phyloP scores from a whole-genome alignment of 1,140 invertebrate genomes.

The Adelges cooleyi region DNA sequence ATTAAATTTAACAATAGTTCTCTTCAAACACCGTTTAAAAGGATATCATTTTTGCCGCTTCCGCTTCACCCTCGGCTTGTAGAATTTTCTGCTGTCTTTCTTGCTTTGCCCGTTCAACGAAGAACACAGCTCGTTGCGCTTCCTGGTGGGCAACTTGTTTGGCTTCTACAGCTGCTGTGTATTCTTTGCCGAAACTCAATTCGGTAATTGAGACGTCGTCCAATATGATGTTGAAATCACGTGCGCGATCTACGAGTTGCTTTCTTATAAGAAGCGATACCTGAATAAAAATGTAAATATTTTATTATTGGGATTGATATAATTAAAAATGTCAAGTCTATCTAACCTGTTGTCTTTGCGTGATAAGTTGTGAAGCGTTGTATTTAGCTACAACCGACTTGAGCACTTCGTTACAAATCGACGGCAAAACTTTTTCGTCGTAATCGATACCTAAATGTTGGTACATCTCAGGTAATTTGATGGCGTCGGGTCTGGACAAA shows the following conservation, averaged over 20 bases:
- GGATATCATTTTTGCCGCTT: constrained; percentile 94
- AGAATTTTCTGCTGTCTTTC: constrained; percentile 99
- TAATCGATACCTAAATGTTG: constrained; percentile 77
- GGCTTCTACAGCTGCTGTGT: constrained; percentile 97
- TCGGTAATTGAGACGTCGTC: constrained; percentile 99
- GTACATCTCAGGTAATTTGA: constrained; percentile 72
- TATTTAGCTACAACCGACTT: constrained; percentile 99
- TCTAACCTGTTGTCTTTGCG: constrained; percentile 90
- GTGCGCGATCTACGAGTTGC: constrained; percentile 89
- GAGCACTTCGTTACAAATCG: constrained; percentile 97
- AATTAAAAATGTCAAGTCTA: constrained; percentile 17
- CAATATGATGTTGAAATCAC: constrained; percentile 96
- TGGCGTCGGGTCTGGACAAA: constrained; percentile 80
- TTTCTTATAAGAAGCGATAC: constrained; percentile 84
- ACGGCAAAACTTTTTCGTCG: constrained; percentile 87
- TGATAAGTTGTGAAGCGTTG: constrained; percentile 98
- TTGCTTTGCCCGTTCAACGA: constrained; percentile 94
- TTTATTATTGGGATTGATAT: neutral
- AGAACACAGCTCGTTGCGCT: constrained; percentile 94
- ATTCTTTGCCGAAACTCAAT: constrained; percentile 96
- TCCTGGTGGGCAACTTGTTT: constrained; percentile 99
- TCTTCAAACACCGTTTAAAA: constrained; percentile 43
- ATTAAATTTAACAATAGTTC: too few relatives aligned
- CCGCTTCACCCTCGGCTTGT: constrained; percentile 98
- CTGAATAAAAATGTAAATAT: constrained; percentile 37